Base-by-base conservation (phyloP, 2,113 vertebrate species). In the Ptilonorhynchus violaceus region DNA sequence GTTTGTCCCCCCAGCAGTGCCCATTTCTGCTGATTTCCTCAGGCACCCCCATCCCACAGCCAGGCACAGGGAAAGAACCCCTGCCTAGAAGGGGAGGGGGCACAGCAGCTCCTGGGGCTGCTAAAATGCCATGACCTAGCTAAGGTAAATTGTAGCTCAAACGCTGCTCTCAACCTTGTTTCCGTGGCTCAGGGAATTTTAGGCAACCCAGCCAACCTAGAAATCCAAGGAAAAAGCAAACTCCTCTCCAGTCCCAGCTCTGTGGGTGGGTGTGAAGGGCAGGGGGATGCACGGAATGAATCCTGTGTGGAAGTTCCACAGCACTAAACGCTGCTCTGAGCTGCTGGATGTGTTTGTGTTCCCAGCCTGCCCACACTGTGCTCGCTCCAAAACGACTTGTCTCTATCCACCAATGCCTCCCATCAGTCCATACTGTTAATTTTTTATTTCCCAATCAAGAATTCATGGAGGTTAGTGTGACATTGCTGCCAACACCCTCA, bases 371-470 rank as follows among this genome's bases (percentile, higher is more conserved):
- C 63, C 18, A 25, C 33, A 19, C 37, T 2, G 13, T 13, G n/a
- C 41, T 37, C n/a, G 68, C 69, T 90, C 89, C 46, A 30, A 92
- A 96, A 55, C 63, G 11, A 64, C 92, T 92, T 44, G 55, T 89
- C 86, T 93, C 85, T 46, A 30, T 44, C 70, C 56, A 68, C 72
- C 86, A 76, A 78, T 10, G 53, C 22, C 22, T 93, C 55, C 66
- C 91, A 60, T 60, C 91, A 94, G 80, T 94, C 81, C 77, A 87
- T 95, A 94, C 7, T 35, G 84, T 97, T 96, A 96, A 95, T 96
- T 97, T 96, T 97, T 97, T 87, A 97, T 97, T 92, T 81, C 93
- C 53, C 87, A 75, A 93, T 97, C 91, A 92, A 93, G 84, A 92
- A 97, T 88, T 93, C 86, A 90, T 89, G 44, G 84, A 91, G 89